Evolutionary conservation across 2,113 vertebrate species (phyloP), one percentile per base, ranked within the genome.

Genomic region (Limanda limanda): DNA sequence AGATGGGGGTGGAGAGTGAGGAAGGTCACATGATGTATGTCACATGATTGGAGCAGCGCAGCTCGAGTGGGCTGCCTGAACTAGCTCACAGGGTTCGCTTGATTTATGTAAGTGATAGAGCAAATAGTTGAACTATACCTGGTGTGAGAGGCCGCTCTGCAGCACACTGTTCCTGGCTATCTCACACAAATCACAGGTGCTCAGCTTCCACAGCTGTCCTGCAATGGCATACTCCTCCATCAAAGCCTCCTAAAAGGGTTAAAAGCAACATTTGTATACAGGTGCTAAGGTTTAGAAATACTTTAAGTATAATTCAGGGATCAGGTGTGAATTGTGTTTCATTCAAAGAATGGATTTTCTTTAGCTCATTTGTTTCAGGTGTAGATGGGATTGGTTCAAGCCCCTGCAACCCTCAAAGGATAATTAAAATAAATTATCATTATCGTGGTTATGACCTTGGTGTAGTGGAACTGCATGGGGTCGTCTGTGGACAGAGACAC

Each of bases 381-480:
- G 3, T 42, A 42, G 11, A 12, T 42, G 40, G 40, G 40, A 13
- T 42, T 42, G 40, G 40, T 13, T 42, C 11, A 42, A 12, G 40
- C 12, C 40, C 37, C 40, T 3, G 9, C 35, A 2, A 37, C 35
- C 35, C 35, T 37, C 35, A 10, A 10, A 37, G 35, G 35, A 37
- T 37, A 37, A 10, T 37, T 8, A 47, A 17, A 15, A 17, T 18
- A 18, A 4, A 6, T 48, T 4, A 8, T 37, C 8, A 37, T 9
- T 9, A 37, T 12, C 15, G 23, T 24, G 48, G 45, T 23, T 40
- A 92, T 86, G 85, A 99, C 98, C 97, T 98, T 99, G 23, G 98
- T 99, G 83, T 99, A 99, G 85, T 99, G 98, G 85, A 99, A 99
- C 94, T 99, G 98, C 97, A 99, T 95, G 42, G 98, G 98, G 72